Conservation (phyloP, 2,113 vertebrate species). For the Periophthalmus modestus region DNA sequence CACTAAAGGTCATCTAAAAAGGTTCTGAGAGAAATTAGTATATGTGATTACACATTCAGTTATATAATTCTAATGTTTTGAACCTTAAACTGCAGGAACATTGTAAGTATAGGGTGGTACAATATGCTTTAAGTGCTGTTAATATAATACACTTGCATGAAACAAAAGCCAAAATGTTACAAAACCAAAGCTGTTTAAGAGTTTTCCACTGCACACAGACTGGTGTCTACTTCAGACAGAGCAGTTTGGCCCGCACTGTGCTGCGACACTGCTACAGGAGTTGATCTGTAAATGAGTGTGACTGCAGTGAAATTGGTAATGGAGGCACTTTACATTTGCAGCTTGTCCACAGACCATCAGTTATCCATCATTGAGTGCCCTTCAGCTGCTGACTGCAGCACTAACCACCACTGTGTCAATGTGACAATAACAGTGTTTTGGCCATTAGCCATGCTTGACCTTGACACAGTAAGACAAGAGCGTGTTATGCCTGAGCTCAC, state of each 20-base stretch:
- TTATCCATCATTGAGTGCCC: conserved; percentile 47
- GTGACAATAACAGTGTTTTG: conserved; percentile 58
- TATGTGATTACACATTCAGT: not conserved
- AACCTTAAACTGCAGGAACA: not conserved
- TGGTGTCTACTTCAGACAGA: not conserved
- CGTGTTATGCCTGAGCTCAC: conserved; percentile 34
- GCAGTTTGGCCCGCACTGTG: not conserved
- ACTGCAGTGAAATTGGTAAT: conserved; percentile 37
- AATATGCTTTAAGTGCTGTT: not conserved
- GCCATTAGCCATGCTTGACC: conserved; percentile 60
- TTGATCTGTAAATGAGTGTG: conserved; percentile 46
- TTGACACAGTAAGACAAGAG: conserved; percentile 47
- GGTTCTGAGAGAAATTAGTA: no score
- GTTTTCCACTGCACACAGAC: not conserved
- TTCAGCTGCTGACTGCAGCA: conserved; percentile 46
- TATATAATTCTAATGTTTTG: not conserved
- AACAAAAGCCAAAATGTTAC: not conserved
- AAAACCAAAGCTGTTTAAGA: not conserved
- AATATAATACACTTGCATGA: not conserved
- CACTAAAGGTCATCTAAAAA: not conserved
- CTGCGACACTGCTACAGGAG: conserved; percentile 6
- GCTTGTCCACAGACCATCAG: conserved; percentile 45
- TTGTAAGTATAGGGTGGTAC: not conserved
- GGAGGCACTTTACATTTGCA: conserved; percentile 60
- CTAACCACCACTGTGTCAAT: conserved; percentile 43